Percentiles rank a stretch among this genome's conserved stretches.
Evolutionary conservation across 2,888 invertebrate genomes (phyloP).

Genomic region (Graphium colonna): DNA sequence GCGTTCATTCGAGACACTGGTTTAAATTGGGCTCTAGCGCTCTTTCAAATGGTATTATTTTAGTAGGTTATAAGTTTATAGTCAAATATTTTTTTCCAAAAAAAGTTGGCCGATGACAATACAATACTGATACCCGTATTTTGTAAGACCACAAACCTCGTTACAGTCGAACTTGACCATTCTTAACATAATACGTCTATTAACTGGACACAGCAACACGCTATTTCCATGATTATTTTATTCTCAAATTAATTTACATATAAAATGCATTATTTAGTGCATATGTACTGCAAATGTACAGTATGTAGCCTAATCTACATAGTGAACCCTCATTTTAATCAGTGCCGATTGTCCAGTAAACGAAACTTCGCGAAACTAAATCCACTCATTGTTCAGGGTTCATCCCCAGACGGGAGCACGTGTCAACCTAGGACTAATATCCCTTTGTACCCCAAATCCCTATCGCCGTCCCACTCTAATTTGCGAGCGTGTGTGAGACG

Average conservation of each 20-base stretch:
- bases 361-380: constrained; percentile 22
- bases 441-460: constrained; percentile 50
- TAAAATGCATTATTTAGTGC: neutral
- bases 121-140: too few species aligned
- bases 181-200: too few species aligned
- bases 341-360: constrained; percentile 13
- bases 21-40: too few species aligned
- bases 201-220: too few species aligned
- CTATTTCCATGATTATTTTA: neutral
- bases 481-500: constrained; percentile 36
- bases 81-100: too few species aligned
- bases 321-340: constrained; percentile 5
- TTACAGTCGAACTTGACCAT: too few species aligned
- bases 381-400: constrained; percentile 35
- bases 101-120: too few species aligned
- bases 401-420: constrained; percentile 53
- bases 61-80: too few species aligned
- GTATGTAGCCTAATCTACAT: neutral
- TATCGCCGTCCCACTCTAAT: constrained; percentile 37
- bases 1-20: too few species aligned
- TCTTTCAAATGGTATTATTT: too few species aligned
- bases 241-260: neutral
- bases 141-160: too few species aligned
- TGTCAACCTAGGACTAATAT: constrained; percentile 60
- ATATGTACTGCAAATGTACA: neutral